A percentile compares a stretch with the other conserved stretches of the same genome.
phyloP scores from a whole-genome alignment of 2,797 vertebrate species.

The Gephyroberyx darwinii region DNA sequence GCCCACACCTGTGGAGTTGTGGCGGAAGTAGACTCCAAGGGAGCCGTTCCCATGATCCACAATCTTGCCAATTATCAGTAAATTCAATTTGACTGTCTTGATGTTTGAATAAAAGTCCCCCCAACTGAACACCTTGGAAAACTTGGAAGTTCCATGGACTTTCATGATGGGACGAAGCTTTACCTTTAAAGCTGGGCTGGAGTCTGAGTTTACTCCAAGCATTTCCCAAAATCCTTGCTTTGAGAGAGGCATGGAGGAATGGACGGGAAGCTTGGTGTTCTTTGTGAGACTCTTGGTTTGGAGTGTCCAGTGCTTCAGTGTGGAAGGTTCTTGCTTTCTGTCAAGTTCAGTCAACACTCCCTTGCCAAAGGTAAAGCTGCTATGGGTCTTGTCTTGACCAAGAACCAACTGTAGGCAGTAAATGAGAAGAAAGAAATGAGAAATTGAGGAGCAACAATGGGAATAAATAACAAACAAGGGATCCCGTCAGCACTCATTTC shows the following conservation, averaged over 20 bases:
- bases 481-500: too few species aligned
- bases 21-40: slow-evolving; percentile 95
- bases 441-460: neutral
- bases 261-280: slow-evolving; percentile 74
- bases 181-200: slow-evolving; percentile 65
- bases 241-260: slow-evolving; percentile 57
- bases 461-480: neutral
- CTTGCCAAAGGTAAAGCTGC: slow-evolving; percentile 61
- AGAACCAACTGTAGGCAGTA: slow-evolving; percentile 75
- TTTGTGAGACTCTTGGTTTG: slow-evolving; percentile 53
- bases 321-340: slow-evolving; percentile 22
- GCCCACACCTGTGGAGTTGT: slow-evolving; percentile 95
- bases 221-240: slow-evolving; percentile 79
- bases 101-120: slow-evolving; percentile 98
- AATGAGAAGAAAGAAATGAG: slow-evolving; percentile 4
- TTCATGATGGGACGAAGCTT: slow-evolving; percentile 74
- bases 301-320: slow-evolving; percentile 51
- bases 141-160: slow-evolving; percentile 73
- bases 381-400: slow-evolving; percentile 71
- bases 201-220: slow-evolving; percentile 61
- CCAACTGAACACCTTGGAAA: slow-evolving; percentile 95
- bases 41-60: slow-evolving; percentile 97
- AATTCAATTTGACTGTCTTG: slow-evolving; percentile 93
- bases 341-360: slow-evolving; percentile 47
- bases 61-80: slow-evolving; percentile 96